phyloP scores from a whole-genome alignment of 2,888 invertebrate species.

The Pyrochroa serraticornis region DNA sequence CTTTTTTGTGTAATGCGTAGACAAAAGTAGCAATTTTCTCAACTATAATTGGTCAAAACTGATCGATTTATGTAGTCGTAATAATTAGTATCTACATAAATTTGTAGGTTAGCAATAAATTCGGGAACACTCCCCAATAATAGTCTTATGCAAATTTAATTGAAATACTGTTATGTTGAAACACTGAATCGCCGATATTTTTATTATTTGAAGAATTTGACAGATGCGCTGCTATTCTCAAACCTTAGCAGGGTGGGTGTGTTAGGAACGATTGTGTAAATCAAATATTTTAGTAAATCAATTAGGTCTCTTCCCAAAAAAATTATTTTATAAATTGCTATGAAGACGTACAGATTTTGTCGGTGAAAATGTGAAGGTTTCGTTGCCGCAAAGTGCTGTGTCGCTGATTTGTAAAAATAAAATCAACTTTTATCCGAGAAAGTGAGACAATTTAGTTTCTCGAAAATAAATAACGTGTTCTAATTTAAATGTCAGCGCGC shows the following conservation, averaged over 20 bases:
- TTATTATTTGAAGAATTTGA: conserved; percentile 6
- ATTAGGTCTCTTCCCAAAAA: conserved; percentile 9
- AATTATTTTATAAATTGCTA: conserved; percentile 6
- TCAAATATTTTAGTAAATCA: too few relatives aligned
- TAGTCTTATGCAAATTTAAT: conserved; percentile 27
- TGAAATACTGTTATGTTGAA: conserved; percentile 13
- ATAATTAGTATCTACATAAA: conserved; percentile 34
- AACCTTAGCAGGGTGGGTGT: too few relatives aligned
- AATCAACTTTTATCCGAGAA: conserved; percentile 25
- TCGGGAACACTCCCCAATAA: conserved; percentile 23
- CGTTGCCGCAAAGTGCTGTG: conserved; percentile 19
- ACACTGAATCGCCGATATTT: neutral
- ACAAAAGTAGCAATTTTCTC: conserved; percentile 28
- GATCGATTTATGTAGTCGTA: conserved; percentile 35
- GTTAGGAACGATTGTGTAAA: too few relatives aligned
- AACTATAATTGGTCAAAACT: conserved; percentile 32
- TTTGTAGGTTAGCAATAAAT: conserved; percentile 34
- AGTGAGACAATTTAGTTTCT: conserved; percentile 23
- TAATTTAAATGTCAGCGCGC: conserved; percentile 25
- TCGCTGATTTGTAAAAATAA: conserved; percentile 24
- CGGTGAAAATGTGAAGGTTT: conserved; percentile 26
- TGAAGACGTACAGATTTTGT: conserved; percentile 7
- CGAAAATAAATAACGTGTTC: conserved; percentile 21
- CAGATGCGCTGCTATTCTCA: conserved; percentile 5
- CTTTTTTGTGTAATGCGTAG: conserved; percentile 24